These are phyloP conservation scores for Drosophila austrosaltans DNA, from an alignment of 2,888 invertebrate genomes.

Conservation along the genomic window DNA sequence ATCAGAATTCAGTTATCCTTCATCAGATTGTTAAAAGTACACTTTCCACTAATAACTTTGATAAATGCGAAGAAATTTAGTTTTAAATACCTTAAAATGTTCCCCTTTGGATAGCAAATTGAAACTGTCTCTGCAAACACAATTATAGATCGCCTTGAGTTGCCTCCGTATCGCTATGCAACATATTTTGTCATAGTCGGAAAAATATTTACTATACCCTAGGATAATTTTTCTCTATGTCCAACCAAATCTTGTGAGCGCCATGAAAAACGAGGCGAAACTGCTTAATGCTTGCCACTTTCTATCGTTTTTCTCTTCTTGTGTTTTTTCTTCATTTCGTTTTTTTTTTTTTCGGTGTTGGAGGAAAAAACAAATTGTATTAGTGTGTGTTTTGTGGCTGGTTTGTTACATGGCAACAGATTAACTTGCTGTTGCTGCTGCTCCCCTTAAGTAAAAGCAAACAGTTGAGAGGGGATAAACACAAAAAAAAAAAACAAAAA, in stretches of 20 bases:
- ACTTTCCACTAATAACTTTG: too few relatives aligned
- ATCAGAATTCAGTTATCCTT: too few relatives aligned
- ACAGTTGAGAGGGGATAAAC: constrained; percentile 31
- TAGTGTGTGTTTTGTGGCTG: constrained; percentile 36
- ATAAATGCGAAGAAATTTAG: too few relatives aligned
- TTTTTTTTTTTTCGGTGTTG: constrained; percentile 19
- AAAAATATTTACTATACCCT: neutral
- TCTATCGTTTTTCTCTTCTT: constrained; percentile 38
- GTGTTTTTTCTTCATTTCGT: neutral
- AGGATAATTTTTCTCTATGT: constrained; percentile 29
- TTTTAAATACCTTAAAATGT: too few relatives aligned
- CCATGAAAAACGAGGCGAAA: constrained; percentile 72
- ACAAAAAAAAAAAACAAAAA: too few relatives aligned
- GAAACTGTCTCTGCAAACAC: too few relatives aligned
- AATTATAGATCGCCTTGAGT: too few relatives aligned
- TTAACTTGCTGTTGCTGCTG: constrained; percentile 66
- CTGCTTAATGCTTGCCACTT: constrained; percentile 68
- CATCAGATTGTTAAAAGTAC: too few relatives aligned
- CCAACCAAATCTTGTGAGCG: constrained; percentile 63
- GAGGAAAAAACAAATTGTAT: constrained; percentile 58
- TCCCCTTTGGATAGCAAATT: too few relatives aligned
- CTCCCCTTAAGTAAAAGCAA: constrained; percentile 62
- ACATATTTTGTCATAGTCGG: neutral
- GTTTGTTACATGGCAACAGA: constrained; percentile 62
- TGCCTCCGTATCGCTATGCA: too few relatives aligned